A percentile compares a stretch with the other conserved stretches of the same genome.
phyloP scores from a whole-genome alignment of 35 echinoderm and acorn worm genomes.

The Chiridota heheva region DNA sequence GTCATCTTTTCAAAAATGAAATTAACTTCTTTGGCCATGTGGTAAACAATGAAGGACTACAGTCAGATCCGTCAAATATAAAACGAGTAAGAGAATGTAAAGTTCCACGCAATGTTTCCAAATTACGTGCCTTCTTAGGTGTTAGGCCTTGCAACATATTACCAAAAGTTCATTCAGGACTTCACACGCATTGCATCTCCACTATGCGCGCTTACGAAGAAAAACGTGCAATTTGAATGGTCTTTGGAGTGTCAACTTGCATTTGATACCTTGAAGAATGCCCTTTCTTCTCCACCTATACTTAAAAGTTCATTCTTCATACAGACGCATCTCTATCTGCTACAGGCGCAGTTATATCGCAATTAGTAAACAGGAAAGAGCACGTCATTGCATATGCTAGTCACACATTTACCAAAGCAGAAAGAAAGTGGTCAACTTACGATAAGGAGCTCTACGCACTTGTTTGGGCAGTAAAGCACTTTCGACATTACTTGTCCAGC shows the following conservation, averaged over 20 bases:
- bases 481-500: background rate
- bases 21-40: slow-evolving; percentile 47
- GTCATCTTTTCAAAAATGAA: slow-evolving; percentile 35
- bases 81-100: slow-evolving; percentile 38
- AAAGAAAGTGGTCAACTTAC: slow-evolving; percentile 3
- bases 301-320: too few species aligned
- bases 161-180: background rate
- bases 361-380: background rate
- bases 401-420: background rate
- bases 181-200: slow-evolving; percentile 6
- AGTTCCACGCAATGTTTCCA: background rate
- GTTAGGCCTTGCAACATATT: background rate
- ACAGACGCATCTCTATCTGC: background rate
- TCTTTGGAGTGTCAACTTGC: background rate
- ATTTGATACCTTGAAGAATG: slow-evolving; percentile 3
- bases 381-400: slow-evolving; percentile 1
- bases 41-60: slow-evolving; percentile 31
- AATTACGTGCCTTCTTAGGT: slow-evolving; percentile 40
- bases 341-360: background rate
- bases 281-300: slow-evolving; percentile 10
- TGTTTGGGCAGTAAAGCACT: slow-evolving; percentile 3
- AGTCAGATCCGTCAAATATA: slow-evolving; percentile 40
- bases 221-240: background rate
- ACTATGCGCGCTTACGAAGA: slow-evolving; percentile 26
- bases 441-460: slow-evolving; percentile 27